Evolutionary conservation across 2,888 invertebrate species (phyloP).

Genomic region (Xanthia icteritia): DNA sequence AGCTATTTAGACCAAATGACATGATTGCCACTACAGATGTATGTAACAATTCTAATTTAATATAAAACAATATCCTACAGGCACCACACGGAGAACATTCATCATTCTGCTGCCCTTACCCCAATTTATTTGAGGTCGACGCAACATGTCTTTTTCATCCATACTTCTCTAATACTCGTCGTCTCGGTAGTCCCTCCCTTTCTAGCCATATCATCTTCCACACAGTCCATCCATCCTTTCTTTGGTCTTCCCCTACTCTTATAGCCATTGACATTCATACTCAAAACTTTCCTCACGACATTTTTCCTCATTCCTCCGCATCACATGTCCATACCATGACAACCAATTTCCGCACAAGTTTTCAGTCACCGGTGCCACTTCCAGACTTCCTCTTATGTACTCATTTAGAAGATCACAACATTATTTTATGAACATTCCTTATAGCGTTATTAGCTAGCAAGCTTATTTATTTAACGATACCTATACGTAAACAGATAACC

Average conservation of each 20-base stretch:
- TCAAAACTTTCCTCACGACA: neutral
- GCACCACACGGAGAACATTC: too few relatives aligned
- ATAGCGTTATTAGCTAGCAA: neutral
- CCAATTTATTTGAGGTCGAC: too few relatives aligned
- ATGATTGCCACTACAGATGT: too few relatives aligned
- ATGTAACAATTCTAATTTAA: too few relatives aligned
- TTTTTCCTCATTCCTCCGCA: neutral
- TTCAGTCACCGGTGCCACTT: neutral
- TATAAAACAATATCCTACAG: too few relatives aligned
- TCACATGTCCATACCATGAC: neutral
- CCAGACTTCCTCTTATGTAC: neutral
- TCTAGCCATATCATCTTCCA: too few relatives aligned
- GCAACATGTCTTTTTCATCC: too few relatives aligned
- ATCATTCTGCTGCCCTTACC: too few relatives aligned
- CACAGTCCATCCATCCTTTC: neutral
- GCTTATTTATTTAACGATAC: conserved; percentile 2
- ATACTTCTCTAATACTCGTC: too few relatives aligned
- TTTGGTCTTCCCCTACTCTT: neutral
- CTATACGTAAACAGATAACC: conserved; percentile 30
- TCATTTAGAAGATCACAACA: neutral
- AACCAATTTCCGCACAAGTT: neutral
- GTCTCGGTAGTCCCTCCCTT: too few relatives aligned
- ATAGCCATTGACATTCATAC: neutral
- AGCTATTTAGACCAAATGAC: too few relatives aligned
- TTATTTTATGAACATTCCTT: neutral